phyloP scores from a whole-genome alignment of 2,797 vertebrate genomes.

The Typhlichthys subterraneus region DNA sequence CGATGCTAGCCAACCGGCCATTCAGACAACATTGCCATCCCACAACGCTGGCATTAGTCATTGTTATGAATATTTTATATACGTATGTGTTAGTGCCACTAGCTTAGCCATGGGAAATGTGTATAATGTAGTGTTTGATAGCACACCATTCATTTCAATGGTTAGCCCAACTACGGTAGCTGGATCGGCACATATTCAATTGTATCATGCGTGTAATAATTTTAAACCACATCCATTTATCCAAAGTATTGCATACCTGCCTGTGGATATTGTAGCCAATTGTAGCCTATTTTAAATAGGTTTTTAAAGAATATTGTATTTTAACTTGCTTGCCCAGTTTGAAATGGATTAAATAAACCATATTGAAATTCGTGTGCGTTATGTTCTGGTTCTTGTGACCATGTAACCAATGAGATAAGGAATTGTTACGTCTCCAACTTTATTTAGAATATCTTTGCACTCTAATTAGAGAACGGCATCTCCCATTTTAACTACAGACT shows the following conservation, averaged over 20 bases:
- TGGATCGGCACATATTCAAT: neutral
- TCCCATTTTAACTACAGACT: too few species aligned
- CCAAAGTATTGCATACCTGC: too few species aligned
- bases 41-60: too few species aligned
- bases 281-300: too few species aligned
- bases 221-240: too few species aligned
- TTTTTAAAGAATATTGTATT: neutral
- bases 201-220: neutral
- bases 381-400: neutral
- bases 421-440: neutral
- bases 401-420: neutral
- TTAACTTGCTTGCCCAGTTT: neutral
- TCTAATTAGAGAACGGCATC: neutral
- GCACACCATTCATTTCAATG: constrained; percentile 7
- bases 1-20: constrained; percentile 31
- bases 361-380: neutral
- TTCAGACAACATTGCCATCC: constrained; percentile 12
- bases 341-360: neutral
- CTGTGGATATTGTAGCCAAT: too few species aligned
- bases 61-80: too few species aligned
- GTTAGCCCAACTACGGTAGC: neutral
- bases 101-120: neutral
- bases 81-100: too few species aligned
- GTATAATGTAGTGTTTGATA: neutral
- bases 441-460: neutral